Evolutionary conservation across 2,797 vertebrate species (phyloP).

Genomic region (Sciaenops ocellatus): DNA sequence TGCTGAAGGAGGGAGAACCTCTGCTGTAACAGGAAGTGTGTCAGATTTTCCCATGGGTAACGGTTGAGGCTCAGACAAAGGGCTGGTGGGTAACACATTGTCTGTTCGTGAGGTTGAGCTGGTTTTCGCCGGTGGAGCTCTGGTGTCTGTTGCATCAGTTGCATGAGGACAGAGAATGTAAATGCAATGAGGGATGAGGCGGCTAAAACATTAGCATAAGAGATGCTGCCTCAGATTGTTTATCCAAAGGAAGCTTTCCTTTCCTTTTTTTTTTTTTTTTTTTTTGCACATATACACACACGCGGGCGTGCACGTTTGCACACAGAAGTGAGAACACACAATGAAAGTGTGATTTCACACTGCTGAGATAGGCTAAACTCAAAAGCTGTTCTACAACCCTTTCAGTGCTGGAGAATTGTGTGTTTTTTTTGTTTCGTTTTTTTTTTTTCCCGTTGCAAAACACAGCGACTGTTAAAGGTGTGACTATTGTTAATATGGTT

Average conservation of each 20-base stretch:
- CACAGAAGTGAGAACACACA: conserved; percentile 72
- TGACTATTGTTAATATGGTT: conserved; percentile 68
- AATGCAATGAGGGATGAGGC: conserved; percentile 73
- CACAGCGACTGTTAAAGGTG: conserved; percentile 60
- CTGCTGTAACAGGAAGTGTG: conserved; percentile 60
- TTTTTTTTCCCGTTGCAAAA: conserved; percentile 36
- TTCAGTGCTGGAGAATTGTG: conserved; percentile 64
- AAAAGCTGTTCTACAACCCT: conserved; percentile 76
- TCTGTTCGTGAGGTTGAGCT: conserved; percentile 43
- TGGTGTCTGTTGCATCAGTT: conserved; percentile 63
- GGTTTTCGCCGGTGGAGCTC: conserved; percentile 49
- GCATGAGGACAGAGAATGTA: conserved; percentile 70
- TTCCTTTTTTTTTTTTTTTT: conserved; percentile 35
- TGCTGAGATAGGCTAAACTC: conserved; percentile 82
- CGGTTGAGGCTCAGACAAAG: conserved; percentile 47
- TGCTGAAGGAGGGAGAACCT: conserved; percentile 56
- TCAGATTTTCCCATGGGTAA: conserved; percentile 59
- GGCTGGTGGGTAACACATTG: conserved; percentile 46
- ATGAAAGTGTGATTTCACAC: conserved; percentile 82
- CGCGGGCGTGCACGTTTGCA: conserved; percentile 22
- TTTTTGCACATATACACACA: conserved; percentile 38
- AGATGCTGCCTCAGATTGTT: conserved; percentile 86
- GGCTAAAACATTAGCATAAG: conserved; percentile 78
- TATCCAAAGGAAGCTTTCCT: conserved; percentile 71
- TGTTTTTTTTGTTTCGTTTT: conserved; percentile 34